Conservation (phyloP, 2,888 invertebrate species). For the Linnaemya vulpina region DNA sequence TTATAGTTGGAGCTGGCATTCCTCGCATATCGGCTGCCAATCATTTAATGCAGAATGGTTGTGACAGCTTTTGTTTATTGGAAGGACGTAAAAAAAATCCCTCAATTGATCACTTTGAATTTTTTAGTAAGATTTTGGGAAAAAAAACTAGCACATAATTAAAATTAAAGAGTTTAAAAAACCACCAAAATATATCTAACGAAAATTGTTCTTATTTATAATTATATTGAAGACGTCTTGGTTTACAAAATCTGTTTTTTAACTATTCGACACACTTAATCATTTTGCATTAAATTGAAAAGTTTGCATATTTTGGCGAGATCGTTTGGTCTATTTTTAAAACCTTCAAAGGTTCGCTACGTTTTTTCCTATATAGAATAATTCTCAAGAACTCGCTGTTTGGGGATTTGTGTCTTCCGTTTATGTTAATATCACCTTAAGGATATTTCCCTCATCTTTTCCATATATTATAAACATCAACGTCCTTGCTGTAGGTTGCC, state of each 20-base stretch:
- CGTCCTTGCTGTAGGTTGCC: conserved; percentile 58
- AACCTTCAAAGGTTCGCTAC: conserved; percentile 27
- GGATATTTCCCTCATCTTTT: too few relatives aligned
- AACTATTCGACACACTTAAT: background rate
- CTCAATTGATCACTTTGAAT: too few relatives aligned
- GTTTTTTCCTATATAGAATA: conserved; percentile 49
- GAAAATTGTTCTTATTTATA: conserved; percentile 37
- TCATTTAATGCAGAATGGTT: conserved; percentile 90
- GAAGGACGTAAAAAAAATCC: conserved; percentile 89
- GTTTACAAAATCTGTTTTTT: background rate
- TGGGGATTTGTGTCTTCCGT: conserved; percentile 41
- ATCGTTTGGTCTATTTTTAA: conserved; percentile 54
- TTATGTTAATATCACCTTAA: too few relatives aligned
- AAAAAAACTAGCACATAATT: too few relatives aligned
- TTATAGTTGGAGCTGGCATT: conserved; percentile 92
- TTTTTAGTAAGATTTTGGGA: conserved; percentile 79
- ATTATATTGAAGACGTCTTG: background rate
- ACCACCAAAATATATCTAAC: conserved; percentile 47
- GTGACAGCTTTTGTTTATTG: conserved; percentile 90
- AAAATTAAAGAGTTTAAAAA: too few relatives aligned
- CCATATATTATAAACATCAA: conserved; percentile 7
- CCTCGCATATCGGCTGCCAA: conserved; percentile 93
- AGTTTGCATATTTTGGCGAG: conserved; percentile 15
- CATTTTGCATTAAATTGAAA: background rate
- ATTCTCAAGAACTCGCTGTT: background rate